phyloP scores from a whole-genome alignment of 1,140 invertebrate species.

The Halictus rubicundus region DNA sequence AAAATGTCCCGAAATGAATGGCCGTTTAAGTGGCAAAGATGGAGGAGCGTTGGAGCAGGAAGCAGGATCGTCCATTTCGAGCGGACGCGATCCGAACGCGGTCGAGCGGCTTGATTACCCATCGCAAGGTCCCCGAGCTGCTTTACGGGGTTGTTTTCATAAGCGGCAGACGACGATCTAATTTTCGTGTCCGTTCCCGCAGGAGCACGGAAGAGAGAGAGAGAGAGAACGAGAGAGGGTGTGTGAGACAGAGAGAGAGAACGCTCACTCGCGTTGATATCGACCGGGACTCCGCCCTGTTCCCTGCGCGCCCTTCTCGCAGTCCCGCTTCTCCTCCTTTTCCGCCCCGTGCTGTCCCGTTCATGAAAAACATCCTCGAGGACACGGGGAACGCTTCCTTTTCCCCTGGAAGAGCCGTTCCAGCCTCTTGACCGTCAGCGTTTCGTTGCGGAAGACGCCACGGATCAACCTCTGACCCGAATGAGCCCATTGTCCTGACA shows the following conservation, averaged over 20 bases:
- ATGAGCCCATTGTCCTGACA: not conserved
- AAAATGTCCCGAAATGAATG: too few species aligned
- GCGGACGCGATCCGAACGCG: not conserved
- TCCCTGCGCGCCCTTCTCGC: conserved; percentile 48
- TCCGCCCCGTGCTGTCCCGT: conserved; percentile 1
- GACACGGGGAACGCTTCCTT: conserved; percentile 6
- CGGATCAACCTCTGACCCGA: not conserved
- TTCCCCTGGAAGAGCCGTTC: not conserved
- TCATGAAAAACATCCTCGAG: conserved; percentile 36
- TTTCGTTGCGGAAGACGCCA: not conserved
- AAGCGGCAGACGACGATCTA: conserved; percentile 64
- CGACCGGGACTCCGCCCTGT: conserved; percentile 48
- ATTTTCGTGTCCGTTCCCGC: conserved; percentile 59
- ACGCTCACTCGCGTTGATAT: conserved; percentile 67
- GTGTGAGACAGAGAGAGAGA: too few species aligned
- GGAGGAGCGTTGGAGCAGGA: too few species aligned
- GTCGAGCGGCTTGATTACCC: not conserved
- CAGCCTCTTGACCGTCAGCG: not conserved
- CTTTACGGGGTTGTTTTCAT: conserved; percentile 59
- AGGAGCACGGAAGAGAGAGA: conserved; percentile 32
- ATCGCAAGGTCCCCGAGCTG: conserved; percentile 14
- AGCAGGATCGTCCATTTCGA: too few species aligned
- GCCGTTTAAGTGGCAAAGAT: too few species aligned
- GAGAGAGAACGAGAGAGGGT: conserved; percentile 25
- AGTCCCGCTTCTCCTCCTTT: not conserved